phyloP scores from a whole-genome alignment of 1,140 invertebrate genomes.

The Eulimnadia texana region DNA sequence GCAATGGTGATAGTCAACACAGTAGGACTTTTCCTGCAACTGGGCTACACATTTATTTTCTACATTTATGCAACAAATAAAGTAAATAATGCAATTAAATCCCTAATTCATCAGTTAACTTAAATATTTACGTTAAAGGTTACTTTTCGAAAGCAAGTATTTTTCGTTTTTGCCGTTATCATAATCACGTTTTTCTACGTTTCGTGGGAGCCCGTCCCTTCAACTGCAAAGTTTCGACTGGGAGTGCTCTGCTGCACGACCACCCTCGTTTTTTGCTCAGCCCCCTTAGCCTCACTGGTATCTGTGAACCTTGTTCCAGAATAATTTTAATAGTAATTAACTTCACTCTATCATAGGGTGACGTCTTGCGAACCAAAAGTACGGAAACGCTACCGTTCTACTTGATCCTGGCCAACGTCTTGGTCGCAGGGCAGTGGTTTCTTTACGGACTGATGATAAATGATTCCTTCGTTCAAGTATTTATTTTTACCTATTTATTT shows the following conservation, averaged over 20 bases:
- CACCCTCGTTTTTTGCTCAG: constrained; percentile 59
- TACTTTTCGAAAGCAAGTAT: constrained; percentile 21
- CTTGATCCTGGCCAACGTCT: constrained; percentile 54
- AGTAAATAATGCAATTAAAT: constrained; percentile 24
- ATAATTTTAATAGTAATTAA: not conserved
- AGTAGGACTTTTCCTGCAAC: constrained; percentile 47
- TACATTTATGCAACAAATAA: constrained; percentile 45
- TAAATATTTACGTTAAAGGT: constrained; percentile 20
- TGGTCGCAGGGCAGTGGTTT: constrained; percentile 58
- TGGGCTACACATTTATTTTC: constrained; percentile 44
- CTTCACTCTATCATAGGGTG: constrained; percentile 37
- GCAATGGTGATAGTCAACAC: constrained; percentile 51
- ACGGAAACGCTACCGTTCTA: constrained; percentile 63
- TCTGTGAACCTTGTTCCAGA: constrained; percentile 16
- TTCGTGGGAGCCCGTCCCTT: constrained; percentile 15
- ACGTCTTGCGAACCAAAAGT: constrained; percentile 55
- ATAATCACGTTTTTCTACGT: constrained; percentile 19
- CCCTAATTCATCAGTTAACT: not conserved
- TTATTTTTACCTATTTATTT: constrained; percentile 2
- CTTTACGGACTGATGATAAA: constrained; percentile 52
- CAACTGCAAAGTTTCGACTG: constrained; percentile 23
- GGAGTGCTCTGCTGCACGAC: constrained; percentile 52
- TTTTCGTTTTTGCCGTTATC: constrained; percentile 18
- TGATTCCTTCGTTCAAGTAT: constrained; percentile 55
- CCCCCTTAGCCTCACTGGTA: constrained; percentile 56